Evolutionary conservation across 2,888 invertebrate genomes (phyloP), one percentile per base, ranked within the genome.

Genomic region (Drosophila mayaguana): DNA sequence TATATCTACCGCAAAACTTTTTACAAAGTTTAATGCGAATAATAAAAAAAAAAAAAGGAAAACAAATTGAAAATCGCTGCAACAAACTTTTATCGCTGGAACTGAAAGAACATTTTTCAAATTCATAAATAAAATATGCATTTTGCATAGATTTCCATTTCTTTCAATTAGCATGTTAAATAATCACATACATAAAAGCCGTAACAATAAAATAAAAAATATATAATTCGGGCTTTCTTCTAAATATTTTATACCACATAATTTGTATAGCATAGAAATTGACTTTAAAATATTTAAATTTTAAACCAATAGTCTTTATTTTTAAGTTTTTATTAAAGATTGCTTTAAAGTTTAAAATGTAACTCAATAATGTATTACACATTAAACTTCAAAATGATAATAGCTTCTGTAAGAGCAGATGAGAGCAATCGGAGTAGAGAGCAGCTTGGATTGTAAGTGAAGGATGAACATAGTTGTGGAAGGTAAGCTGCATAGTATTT

Each of bases 51-150:
- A 48, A 63, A 32, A 18, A n/a, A 50, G 32, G 18, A 50, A 50
- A 67, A 86, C 65, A 77, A 83, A 88, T 83, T 83, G 83, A 74
- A 83, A 74, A 70, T 83, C 70, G 72, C 70, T 56, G 71, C 59
- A 38, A 38, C 53, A 36, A 53, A 80, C 72, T 85, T 88, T 82
- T 76, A 66, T 70, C 68, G 69, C 81, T 75, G 62, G 51, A 70
- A 59, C 34, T 61, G 57, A 28, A 74, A 57, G 20, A 63, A 59
- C 25, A 54, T 46, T 59, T 46, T 40, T 22, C 70, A 77, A 73
- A 76, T 73, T 71, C 64, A 80, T 74, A 80, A 80, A 86, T 80
- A 59, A 80, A 71, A 72, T 57, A 76, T 85, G 48, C 62, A 79
- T 88, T 85, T 50, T 65, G 66, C 80, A 80, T 86, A 72, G 63